Conservation (phyloP, 53 echinoderm and acorn worm species). For the Antedon mediterranea region DNA sequence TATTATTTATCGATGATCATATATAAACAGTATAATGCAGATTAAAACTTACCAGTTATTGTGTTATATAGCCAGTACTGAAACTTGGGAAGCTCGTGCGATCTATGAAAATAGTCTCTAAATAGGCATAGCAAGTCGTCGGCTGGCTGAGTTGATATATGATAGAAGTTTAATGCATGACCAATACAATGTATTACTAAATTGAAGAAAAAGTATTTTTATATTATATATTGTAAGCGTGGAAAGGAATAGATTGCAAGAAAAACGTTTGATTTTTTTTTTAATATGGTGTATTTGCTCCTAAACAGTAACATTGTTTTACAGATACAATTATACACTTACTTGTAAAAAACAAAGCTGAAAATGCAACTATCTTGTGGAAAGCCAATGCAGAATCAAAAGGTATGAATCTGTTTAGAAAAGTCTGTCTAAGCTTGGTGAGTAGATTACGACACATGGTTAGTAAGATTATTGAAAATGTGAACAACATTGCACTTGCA, state of each 20-base stretch:
- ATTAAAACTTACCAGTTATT: neutral
- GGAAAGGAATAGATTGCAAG: too few relatives aligned
- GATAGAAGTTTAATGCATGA: constrained; percentile 3
- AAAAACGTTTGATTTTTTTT: too few relatives aligned
- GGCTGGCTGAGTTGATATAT: constrained; percentile 7
- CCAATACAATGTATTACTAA: constrained; percentile 2
- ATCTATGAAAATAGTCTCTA: constrained; percentile 5
- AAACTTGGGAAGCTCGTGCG: constrained; percentile 5
- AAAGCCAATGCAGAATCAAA: constrained; percentile 41
- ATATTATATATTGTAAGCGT: too few relatives aligned
- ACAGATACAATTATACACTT: too few relatives aligned
- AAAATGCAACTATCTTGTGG: constrained; percentile 45
- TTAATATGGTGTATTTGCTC: too few relatives aligned
- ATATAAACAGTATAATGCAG: too few relatives aligned
- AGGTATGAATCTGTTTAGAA: constrained; percentile 41
- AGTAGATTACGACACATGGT: constrained; percentile 49
- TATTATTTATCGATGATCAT: too few relatives aligned
- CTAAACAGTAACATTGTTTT: too few relatives aligned
- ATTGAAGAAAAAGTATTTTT: neutral
- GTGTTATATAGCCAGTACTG: constrained; percentile 4
- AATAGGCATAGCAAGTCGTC: constrained; percentile 2
- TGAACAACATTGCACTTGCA: constrained; percentile 38
- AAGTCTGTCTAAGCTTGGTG: constrained; percentile 46
- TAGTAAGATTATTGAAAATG: constrained; percentile 29
- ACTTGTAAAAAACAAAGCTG: constrained; percentile 41